Conservation (phyloP, 2,113 vertebrate genomes). For the Actenoides hombroni region DNA sequence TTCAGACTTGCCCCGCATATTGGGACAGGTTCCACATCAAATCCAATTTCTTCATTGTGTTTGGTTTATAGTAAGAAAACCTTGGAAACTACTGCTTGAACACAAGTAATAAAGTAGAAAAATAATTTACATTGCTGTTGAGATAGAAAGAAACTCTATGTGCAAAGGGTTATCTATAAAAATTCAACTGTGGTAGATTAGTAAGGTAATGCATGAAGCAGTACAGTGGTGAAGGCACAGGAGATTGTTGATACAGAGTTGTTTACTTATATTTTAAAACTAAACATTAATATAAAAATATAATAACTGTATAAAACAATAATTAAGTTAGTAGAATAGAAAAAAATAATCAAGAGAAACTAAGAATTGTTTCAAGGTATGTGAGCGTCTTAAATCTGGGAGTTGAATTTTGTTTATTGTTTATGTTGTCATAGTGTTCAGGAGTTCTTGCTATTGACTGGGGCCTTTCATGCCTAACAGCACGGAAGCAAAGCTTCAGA, state of each 20-base stretch:
- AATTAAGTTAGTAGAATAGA: not conserved
- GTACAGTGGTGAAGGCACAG: not conserved
- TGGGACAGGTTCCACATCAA: not conserved
- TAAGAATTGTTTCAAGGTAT: not conserved
- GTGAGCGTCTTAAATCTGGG: not conserved
- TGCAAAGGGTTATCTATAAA: not conserved
- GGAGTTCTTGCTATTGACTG: not conserved
- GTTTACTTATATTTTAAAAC: not conserved
- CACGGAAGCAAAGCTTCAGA: not conserved
- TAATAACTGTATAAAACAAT: not conserved
- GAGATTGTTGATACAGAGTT: not conserved
- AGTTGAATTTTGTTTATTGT: not conserved
- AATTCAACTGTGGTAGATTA: not conserved
- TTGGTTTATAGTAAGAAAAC: not conserved
- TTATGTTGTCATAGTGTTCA: not conserved
- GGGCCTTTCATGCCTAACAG: not conserved
- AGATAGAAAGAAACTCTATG: not conserved
- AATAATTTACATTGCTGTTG: not conserved
- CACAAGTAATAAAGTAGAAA: not conserved
- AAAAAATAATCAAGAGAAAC: not conserved
- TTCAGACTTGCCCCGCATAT: not conserved
- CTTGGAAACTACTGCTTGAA: not conserved
- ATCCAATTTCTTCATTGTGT: rapidly evolving
- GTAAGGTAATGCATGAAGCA: not conserved
- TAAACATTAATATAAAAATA: not conserved